Percentiles rank a stretch among this genome's conserved stretches.
Conservation (phyloP, 2,888 invertebrate genomes). For the Campoplex nolae region DNA sequence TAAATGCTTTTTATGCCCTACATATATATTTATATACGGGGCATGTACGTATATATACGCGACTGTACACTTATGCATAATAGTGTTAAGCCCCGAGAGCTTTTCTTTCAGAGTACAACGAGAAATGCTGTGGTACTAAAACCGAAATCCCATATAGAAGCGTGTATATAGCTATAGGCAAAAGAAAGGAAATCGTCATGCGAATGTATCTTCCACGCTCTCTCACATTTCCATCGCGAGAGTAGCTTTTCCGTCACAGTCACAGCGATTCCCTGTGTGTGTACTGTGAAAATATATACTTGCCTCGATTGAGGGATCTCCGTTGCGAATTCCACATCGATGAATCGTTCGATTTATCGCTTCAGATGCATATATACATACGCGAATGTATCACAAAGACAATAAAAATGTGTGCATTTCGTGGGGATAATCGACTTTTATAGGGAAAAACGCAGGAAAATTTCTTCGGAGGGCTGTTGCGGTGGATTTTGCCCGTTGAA, state of each 20-base stretch:
- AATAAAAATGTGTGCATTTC: constrained; percentile 28
- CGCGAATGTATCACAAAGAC: neutral
- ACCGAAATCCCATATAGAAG: constrained; percentile 53
- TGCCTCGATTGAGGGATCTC: constrained; percentile 35
- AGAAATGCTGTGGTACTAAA: constrained; percentile 33
- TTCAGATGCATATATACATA: neutral
- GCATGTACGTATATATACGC: constrained; percentile 1
- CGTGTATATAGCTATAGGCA: neutral
- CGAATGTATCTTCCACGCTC: constrained; percentile 34
- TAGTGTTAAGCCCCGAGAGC: constrained; percentile 29
- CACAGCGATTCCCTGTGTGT: constrained; percentile 12
- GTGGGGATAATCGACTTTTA: constrained; percentile 14
- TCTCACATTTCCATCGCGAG: constrained; percentile 32
- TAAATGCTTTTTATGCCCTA: constrained; percentile 70
- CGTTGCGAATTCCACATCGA: constrained; percentile 32
- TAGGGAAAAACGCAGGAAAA: neutral
- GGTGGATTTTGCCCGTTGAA: neutral
- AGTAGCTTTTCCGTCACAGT: constrained; percentile 41
- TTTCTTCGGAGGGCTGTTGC: neutral
- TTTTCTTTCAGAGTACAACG: constrained; percentile 46
- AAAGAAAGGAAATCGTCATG: constrained; percentile 38
- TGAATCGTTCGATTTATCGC: constrained; percentile 17
- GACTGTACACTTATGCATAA: constrained; percentile 34
- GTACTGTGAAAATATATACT: neutral
- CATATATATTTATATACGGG: neutral